phyloP scores from a whole-genome alignment of 2,888 invertebrate species.

The Timema cristinae region DNA sequence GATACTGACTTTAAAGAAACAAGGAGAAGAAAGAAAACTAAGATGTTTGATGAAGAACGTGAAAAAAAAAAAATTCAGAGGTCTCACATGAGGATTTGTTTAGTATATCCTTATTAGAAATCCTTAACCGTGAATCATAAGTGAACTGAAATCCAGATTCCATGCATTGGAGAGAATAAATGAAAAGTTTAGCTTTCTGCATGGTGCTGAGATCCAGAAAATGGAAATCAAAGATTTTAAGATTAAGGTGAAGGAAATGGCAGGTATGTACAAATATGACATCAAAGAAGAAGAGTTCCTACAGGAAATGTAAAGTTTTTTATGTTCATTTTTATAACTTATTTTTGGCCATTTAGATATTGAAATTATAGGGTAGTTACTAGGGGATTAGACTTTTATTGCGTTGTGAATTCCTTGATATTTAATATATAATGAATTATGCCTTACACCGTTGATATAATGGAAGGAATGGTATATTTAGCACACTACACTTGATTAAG shows the following conservation, averaged over 20 bases:
- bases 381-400: too few species aligned
- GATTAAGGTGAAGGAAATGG: neutral
- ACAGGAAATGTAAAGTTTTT: too few species aligned
- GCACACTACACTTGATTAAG: too few species aligned
- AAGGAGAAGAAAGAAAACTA: neutral
- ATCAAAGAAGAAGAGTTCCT: neutral
- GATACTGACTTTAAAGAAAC: constrained; percentile 5
- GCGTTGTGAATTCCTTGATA: too few species aligned
- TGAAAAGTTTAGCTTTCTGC: constrained; percentile 6
- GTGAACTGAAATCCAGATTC: too few species aligned
- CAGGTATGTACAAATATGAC: neutral
- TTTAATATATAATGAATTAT: too few species aligned
- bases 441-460: too few species aligned
- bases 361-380: too few species aligned
- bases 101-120: neutral
- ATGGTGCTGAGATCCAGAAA: neutral
- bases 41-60: neutral
- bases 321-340: too few species aligned
- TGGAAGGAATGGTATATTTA: too few species aligned
- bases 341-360: too few species aligned
- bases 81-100: neutral
- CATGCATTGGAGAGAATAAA: neutral
- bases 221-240: neutral
- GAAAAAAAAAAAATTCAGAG: neutral
- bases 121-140: neutral